A percentile compares a stretch with the other conserved stretches of the same genome.
Conservation (phyloP, 2,888 invertebrate species). For the Ligdia adustata region DNA sequence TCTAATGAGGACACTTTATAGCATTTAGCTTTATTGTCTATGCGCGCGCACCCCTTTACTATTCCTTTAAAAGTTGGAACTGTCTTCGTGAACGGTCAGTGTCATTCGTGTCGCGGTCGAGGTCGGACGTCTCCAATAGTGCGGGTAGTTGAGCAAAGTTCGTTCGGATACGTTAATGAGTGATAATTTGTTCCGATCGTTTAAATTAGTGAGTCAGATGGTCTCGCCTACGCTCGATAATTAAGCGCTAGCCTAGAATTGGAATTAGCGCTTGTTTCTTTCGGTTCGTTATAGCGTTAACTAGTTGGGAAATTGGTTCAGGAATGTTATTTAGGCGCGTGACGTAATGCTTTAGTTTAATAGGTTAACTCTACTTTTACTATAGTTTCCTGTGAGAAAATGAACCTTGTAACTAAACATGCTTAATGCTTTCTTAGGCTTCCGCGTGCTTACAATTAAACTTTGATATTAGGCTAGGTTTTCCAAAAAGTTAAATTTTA, state of each 20-base stretch:
- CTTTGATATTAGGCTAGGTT: no score
- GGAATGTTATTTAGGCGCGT: constrained; percentile 14
- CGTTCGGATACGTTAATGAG: constrained; percentile 54
- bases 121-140: constrained; percentile 42
- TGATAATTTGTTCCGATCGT: constrained; percentile 62
- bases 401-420: no score
- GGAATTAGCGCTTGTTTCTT: constrained; percentile 64
- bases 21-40: constrained; percentile 74
- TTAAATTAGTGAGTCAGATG: constrained; percentile 66
- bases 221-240: constrained; percentile 67
- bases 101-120: constrained; percentile 52
- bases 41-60: constrained; percentile 76
- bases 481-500: no score
- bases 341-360: constrained; percentile 7
- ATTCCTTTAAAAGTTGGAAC: constrained; percentile 68
- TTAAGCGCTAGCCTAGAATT: constrained; percentile 70
- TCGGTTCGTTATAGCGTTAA: constrained; percentile 43
- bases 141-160: constrained; percentile 35
- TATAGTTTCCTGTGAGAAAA: no score
- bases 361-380: no score
- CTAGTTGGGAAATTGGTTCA: constrained; percentile 50
- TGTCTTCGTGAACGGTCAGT: constrained; percentile 58
- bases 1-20: constrained; percentile 80
- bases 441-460: no score
- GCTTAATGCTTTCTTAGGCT: no score